Base-by-base conservation (phyloP, 2,888 invertebrate species). In the Acrobeloides nanus region DNA sequence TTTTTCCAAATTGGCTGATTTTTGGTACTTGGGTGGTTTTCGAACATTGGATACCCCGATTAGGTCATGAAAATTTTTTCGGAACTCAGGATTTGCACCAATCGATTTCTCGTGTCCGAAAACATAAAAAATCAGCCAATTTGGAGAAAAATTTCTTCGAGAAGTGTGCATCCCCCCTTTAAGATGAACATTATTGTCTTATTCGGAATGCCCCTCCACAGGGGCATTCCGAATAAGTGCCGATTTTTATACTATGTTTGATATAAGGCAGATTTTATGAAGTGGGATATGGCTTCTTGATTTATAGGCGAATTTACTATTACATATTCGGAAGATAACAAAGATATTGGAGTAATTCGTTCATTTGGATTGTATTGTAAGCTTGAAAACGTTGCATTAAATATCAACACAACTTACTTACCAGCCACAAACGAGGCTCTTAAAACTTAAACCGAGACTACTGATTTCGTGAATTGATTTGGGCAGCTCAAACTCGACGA, bases 271-370 rank as follows among this genome's bases (percentile, higher is more conserved):
- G 37, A 21, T n/a, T 27, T 29, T 21, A 54, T 29, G 37, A 58
- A 54, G 26, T 38, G 21, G 35, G 38, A 26, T 21, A 59, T 39
- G 8, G 27, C 34, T 18, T 20, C 32, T 54, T 29, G 38, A 38
- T 60, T 59, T 29, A 55, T 46, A n/a, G 46, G 54, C 2, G 51
- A 35, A 44, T 60, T 25, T 3, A 32, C 17, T 18, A 23, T 18
- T 12, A 57, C 25, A 31, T 40, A 57, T 17, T 24, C 18, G 20
- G 24, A 23, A 15, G 32, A 27, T 15, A 35, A 17, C n/a, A 57
- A 26, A 5, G 45, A 15, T 12, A 31, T 33, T 8, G 45, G 41
- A 18, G 37, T 25, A 24, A 44, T 26, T 32, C 56, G 39, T 17
- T 48, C 46, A 20, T 44, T 25, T n/a, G 61, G 61, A 12, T 50